A percentile compares a stretch with the other conserved stretches of the same genome.
Conservation (phyloP, 2,113 vertebrate genomes). For the Xenopus laevis region DNA sequence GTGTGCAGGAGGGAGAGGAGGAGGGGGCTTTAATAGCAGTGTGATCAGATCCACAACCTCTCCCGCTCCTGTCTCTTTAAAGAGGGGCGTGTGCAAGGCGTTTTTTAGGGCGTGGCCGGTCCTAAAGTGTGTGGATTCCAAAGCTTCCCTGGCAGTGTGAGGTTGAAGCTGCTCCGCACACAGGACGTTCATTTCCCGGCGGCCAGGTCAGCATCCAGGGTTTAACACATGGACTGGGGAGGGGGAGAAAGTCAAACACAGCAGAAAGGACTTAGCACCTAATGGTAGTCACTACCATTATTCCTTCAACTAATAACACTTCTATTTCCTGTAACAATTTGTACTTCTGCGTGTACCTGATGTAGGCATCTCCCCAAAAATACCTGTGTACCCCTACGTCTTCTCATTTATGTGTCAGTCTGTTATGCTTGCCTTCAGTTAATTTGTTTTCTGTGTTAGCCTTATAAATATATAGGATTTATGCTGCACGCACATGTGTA, state of each 20-base stretch:
- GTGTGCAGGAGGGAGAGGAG: conserved; percentile 26
- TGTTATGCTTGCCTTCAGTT: too few species aligned
- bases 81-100: neutral
- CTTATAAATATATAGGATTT: too few species aligned
- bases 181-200: conserved; percentile 23
- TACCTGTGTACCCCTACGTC: too few species aligned
- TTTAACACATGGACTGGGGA: neutral
- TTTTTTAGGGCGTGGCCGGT: neutral
- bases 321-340: too few species aligned
- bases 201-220: conserved; percentile 26
- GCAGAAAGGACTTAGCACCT: too few species aligned
- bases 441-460: too few species aligned
- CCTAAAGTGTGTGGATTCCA: conserved; percentile 21
- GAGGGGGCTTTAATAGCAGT: conserved; percentile 43
- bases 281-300: too few species aligned
- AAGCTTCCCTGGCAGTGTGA: conserved; percentile 27
- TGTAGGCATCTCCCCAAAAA: too few species aligned
- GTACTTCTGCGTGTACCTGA: too few species aligned
- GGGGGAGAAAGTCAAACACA: neutral
- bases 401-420: too few species aligned
- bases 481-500: too few species aligned
- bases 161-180: conserved; percentile 25
- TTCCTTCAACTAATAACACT: neutral
- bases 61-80: conserved; percentile 3
- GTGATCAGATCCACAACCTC: too few species aligned